Base-by-base conservation (phyloP, 1,140 invertebrate species). In the Hyles vespertilio region DNA sequence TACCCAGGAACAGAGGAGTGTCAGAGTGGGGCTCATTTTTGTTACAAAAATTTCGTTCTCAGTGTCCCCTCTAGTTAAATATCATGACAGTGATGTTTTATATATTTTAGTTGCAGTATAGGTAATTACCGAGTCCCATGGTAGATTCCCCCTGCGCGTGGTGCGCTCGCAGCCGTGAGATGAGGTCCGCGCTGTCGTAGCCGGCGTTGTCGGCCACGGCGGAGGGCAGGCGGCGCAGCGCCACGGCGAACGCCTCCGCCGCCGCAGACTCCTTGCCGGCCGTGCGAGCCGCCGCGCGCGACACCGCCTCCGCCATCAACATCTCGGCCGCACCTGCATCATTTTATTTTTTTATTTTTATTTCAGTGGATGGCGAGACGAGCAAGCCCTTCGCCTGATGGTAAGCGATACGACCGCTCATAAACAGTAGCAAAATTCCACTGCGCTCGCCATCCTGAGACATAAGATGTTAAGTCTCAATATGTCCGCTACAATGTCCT, bases 181-280 rank as follows among this genome's bases (percentile, higher is more conserved):
- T 91, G 33, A 99, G 90, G 70, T 99, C 96, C 7, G 98, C 96
- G 51, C 98, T 99, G 91, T 99, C 99, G 83, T 97, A 99, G 56
- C 99, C 98, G 66, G 96, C 99, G 90, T 99, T 99, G 84, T 99
- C 99, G 33, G 98, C 98, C 70, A 99, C 99, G 51, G 96, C 95
- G 33, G 96, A 98, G 3, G 99, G 99, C 51, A 99, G 89, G 75
- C 97, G 92, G 54, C 94, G 92, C 36, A 97, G 86, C 36, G 99
- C 97, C 64, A 93, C 92, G 32, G 97, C 97, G 91, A 98, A 99
- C 0, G 98, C 93, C 90, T 99, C 98, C 91, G 99, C 98, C 2
- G 99, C 98, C 32, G 99, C 93, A 12, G 98, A 94, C 90, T 99
- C 98, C 90, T 99, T 99, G 50, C 98, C 98, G 12, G 98, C 91